Evolutionary conservation across 2,113 vertebrate genomes (phyloP).

Genomic region (Neodon shergylaensis): DNA sequence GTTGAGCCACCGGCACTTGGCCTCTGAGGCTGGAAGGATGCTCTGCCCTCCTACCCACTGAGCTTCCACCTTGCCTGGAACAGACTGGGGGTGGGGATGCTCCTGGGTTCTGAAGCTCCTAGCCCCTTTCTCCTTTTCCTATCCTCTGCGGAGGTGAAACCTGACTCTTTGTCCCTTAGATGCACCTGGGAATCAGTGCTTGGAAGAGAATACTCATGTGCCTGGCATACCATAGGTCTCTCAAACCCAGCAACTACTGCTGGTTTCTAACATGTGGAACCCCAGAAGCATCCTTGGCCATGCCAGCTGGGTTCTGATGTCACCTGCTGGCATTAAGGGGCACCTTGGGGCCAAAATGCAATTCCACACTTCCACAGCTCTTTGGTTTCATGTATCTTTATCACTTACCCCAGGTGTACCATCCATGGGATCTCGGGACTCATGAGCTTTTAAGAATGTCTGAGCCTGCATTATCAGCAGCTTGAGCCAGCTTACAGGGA

Average conservation of each 20-base stretch:
- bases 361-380: rapidly evolving
- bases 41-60: neutral
- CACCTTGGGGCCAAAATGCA: rapidly evolving
- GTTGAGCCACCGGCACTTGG: slow-evolving; percentile 89
- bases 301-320: rapidly evolving
- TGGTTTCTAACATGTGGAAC: neutral
- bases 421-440: rapidly evolving
- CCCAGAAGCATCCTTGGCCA: rapidly evolving
- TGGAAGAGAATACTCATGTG: neutral
- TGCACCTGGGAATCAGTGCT: rapidly evolving
- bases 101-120: neutral
- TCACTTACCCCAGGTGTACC: rapidly evolving
- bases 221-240: rapidly evolving
- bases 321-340: neutral
- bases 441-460: too few species aligned
- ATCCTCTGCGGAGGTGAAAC: neutral
- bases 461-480: too few species aligned
- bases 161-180: neutral
- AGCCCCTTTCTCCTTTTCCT: neutral
- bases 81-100: neutral
- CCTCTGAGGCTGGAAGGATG: neutral
- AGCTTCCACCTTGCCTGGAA: neutral
- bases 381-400: neutral
- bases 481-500: too few species aligned
- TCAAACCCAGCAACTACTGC: rapidly evolving